Percentiles rank a stretch among this genome's conserved stretches.
Conservation (phyloP, 2,797 vertebrate species). For the Caiman crocodilus region DNA sequence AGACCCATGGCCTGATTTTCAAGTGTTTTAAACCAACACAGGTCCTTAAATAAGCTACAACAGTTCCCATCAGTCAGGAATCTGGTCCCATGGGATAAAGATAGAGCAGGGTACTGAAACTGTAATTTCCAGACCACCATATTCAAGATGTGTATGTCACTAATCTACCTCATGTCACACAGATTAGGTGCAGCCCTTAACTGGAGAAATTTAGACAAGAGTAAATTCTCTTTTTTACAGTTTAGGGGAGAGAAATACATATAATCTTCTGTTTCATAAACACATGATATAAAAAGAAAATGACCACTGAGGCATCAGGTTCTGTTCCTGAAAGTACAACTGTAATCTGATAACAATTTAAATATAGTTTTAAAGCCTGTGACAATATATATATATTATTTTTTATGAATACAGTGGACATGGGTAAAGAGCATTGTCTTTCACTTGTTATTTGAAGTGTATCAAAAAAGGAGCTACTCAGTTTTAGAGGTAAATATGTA, state of each 20-base stretch:
- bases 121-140: background rate
- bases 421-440: background rate
- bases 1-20: background rate
- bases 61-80: background rate
- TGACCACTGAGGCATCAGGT: background rate
- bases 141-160: background rate
- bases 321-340: constrained; percentile 34
- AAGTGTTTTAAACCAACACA: fast-evolving
- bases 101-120: background rate
- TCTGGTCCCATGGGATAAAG: background rate
- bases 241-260: background rate
- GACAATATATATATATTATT: constrained; percentile 21
- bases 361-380: constrained; percentile 5
- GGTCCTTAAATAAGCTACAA: background rate
- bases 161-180: background rate
- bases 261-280: background rate
- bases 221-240: background rate
- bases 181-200: background rate
- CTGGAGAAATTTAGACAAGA: background rate
- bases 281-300: background rate
- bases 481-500: background rate
- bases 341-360: constrained; percentile 1
- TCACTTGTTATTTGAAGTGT: background rate
- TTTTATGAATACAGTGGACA: background rate
- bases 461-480: background rate